Conservation (phyloP, 1,140 invertebrate genomes). For the Platyura marginata region DNA sequence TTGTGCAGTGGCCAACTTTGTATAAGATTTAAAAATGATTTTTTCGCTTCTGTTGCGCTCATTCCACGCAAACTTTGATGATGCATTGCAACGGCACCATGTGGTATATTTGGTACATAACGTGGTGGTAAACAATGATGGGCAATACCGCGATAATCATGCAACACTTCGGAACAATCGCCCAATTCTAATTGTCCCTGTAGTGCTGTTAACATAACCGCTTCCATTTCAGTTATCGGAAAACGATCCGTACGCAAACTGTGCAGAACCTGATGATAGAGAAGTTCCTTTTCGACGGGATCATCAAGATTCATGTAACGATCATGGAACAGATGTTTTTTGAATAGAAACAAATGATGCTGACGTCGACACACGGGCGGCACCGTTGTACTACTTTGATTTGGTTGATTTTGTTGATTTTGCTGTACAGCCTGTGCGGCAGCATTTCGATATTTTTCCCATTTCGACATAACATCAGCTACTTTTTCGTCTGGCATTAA, state of each 20-base stretch:
- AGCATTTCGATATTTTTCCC: slow-evolving; percentile 67
- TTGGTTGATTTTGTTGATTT: slow-evolving; percentile 12
- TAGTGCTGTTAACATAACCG: slow-evolving; percentile 84
- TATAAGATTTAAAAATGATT: slow-evolving; percentile 85
- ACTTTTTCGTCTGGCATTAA: slow-evolving; percentile 72
- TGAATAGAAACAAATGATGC: slow-evolving; percentile 57
- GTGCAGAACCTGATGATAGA: slow-evolving; percentile 91
- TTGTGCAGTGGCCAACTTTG: slow-evolving; percentile 83
- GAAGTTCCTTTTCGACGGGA: slow-evolving; percentile 82
- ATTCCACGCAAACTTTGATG: slow-evolving; percentile 77
- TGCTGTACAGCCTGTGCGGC: slow-evolving; percentile 31
- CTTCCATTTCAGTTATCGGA: slow-evolving; percentile 81
- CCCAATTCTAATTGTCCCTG: slow-evolving; percentile 84
- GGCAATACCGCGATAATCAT: slow-evolving; percentile 57
- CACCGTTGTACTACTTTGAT: slow-evolving; percentile 1
- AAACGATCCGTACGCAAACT: slow-evolving; percentile 76
- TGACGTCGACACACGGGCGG: slow-evolving; percentile 13
- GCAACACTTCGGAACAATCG: slow-evolving; percentile 48
- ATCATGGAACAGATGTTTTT: slow-evolving; percentile 86
- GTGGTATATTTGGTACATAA: slow-evolving; percentile 48
- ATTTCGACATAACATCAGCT: slow-evolving; percentile 87
- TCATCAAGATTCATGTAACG: slow-evolving; percentile 67
- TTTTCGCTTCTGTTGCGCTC: slow-evolving; percentile 67
- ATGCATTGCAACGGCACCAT: slow-evolving; percentile 66
- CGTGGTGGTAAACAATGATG: slow-evolving; percentile 67